Base-by-base conservation (phyloP, 2,797 vertebrate genomes). In the Ispidina picta region DNA sequence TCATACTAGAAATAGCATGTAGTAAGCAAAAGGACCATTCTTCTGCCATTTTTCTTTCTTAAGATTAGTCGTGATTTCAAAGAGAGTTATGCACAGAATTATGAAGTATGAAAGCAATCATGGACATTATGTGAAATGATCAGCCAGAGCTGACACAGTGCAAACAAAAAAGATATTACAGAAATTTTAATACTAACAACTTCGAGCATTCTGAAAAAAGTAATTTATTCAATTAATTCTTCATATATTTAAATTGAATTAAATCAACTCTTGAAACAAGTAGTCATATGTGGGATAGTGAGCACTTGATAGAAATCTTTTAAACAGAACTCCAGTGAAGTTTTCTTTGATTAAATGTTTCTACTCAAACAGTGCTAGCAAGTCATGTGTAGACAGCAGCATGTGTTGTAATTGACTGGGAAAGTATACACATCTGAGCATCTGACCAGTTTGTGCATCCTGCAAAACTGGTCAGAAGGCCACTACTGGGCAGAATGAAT, bases 191-290 rank as follows among this genome's bases (percentile, higher is more conserved):
- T 89, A 60, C 29, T 48, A 31, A 43, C 51, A 71, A 39, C 86
- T 91, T 89, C 51, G 64, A 58, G 14, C 31, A 44, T 90, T 80
- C 35, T 39, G 69, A 80, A 46, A 46, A 46, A 74, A 86, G 19
- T 79, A 63, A 49, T 80, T 71, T 90, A 8, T 89, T 93, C 31
- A 68, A 55, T 75, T 92, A 83, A 71, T 9, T 82, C 31, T 88
- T 91, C 31, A 51, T 65, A 65, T 76, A 84, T 68, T 79, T 73
- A 85, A 85, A 89, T 63, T 56, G 49, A 90, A 84, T 92, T 62
- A 78, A 83, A 92, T 22, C 19, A 62, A 19, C 62, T 91, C 37
- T 84, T 92, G 78, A 65, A 93, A 74, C 4, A 35, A 37, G 35
- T 62, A 12, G 19, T 74, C 15, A 15, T 31, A 65, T 44, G 16